Conservation (phyloP, 2,888 invertebrate genomes). For the Cepaea hortensis region DNA sequence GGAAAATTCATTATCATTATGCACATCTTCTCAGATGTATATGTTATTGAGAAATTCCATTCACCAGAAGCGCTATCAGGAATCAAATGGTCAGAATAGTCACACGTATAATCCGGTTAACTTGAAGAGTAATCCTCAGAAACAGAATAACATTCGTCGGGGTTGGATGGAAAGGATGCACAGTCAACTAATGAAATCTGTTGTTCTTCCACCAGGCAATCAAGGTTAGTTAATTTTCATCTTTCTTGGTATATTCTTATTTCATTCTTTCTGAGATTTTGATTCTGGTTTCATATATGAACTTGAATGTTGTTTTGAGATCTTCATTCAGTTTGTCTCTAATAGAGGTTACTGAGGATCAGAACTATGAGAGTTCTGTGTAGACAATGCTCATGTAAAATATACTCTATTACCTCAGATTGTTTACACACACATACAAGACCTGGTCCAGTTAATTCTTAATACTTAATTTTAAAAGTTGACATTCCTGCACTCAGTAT, state of each 20-base stretch:
- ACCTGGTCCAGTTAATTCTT: too few relatives aligned
- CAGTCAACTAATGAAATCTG: conserved; percentile 31
- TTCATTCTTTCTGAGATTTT: background rate
- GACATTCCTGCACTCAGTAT: too few relatives aligned
- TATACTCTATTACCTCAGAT: too few relatives aligned
- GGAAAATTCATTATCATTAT: background rate
- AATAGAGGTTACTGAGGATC: too few relatives aligned
- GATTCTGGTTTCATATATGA: too few relatives aligned
- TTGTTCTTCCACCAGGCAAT: conserved; percentile 1
- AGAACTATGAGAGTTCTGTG: too few relatives aligned
- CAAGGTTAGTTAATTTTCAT: conserved; percentile 11
- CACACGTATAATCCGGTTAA: background rate
- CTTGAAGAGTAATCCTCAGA: background rate
- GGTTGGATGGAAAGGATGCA: conserved; percentile 32
- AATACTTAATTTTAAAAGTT: too few relatives aligned
- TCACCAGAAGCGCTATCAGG: background rate
- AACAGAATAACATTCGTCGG: background rate
- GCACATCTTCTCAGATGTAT: background rate
- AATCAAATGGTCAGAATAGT: background rate
- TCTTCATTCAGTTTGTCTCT: too few relatives aligned
- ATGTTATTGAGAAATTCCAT: background rate
- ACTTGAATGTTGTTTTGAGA: too few relatives aligned
- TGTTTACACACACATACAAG: too few relatives aligned
- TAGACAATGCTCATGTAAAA: too few relatives aligned
- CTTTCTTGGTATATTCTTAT: background rate